These are phyloP conservation scores for Reticulitermes speratus DNA, from an alignment of 1,140 invertebrate species.

Conservation along the genomic window DNA sequence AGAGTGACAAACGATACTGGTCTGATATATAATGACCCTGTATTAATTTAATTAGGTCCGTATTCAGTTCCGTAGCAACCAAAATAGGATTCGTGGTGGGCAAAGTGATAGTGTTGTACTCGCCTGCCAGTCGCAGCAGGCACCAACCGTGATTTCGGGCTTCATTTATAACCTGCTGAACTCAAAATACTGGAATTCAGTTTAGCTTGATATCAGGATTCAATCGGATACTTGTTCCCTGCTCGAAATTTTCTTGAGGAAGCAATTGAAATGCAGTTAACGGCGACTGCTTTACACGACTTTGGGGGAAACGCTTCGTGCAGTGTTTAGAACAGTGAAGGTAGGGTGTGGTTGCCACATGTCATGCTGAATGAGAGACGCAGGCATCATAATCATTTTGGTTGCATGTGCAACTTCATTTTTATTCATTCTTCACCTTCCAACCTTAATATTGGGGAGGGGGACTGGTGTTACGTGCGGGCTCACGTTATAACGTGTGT, in stretches of 20 bases:
- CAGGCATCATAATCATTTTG: neutral
- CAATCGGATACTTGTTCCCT: neutral
- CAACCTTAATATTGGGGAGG: neutral
- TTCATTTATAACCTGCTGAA: neutral
- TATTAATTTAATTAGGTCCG: too few relatives aligned
- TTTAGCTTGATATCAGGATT: neutral
- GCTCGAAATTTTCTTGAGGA: neutral
- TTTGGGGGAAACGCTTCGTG: neutral
- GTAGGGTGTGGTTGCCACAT: neutral
- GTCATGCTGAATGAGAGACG: neutral
- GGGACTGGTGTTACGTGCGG: too few relatives aligned
- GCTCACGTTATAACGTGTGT: too few relatives aligned
- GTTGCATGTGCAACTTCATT: neutral
- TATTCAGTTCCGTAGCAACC: too few relatives aligned
- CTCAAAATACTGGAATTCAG: neutral
- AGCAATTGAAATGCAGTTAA: neutral
- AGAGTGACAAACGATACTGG: too few relatives aligned
- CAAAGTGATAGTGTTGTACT: too few relatives aligned
- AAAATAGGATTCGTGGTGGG: too few relatives aligned
- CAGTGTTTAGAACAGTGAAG: neutral
- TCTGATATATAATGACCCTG: too few relatives aligned
- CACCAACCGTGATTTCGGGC: too few relatives aligned
- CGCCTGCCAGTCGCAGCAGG: too few relatives aligned
- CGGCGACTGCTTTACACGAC: neutral
- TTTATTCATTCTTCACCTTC: neutral